Base-by-base conservation (phyloP, 2,888 invertebrate species). In the Mallateleia sp. region DNA sequence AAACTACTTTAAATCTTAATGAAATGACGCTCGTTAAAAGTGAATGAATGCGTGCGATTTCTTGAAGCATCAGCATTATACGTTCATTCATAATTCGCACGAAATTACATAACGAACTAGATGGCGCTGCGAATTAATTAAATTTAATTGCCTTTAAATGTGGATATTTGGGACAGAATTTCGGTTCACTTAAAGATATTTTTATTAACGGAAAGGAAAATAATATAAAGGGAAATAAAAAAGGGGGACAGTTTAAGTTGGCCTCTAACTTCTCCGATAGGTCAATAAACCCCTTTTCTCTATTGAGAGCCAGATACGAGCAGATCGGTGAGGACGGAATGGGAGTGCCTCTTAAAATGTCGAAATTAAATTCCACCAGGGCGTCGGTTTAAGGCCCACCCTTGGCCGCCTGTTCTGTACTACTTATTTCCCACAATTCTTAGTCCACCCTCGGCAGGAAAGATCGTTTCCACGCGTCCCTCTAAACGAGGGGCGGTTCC, bases 361-460 rank as follows among this genome's bases (percentile, higher is more conserved):
- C 91, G 92, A 94, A 94, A 94, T 94, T 93, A 94, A 94, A 94
- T 94, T 94, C 94, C 94, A 90, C 77, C 88, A 88, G 89, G 85
- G 90, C 86, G 80, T 71, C 90, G 89, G 89, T 91, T 91, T 91
- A 91, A 91, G 90, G 91, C 90, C 89, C 90, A 90, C 90, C 88
- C 89, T 87, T 85, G 78, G 56, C 71, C 85, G 72, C 87, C 88
- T 90, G 89, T 90, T 89, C 86, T 89, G 91, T 89, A 89, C 89
- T 92, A 93, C 93, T 94, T 92, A 92, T 92, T 94, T 93, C 92
- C 92, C 93, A 92, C 93, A 93, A 94, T 92, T 92, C 92, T 92
- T 92, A 91, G 91, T 83, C 90, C 82, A 83, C 90, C 90, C 90
- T 90, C 82, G 25, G 38, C 58, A 71, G 75, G 71, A 81, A 80